These are phyloP conservation scores for Pissodes strobi DNA, from an alignment of 1,140 invertebrate genomes.

Conservation along the genomic window DNA sequence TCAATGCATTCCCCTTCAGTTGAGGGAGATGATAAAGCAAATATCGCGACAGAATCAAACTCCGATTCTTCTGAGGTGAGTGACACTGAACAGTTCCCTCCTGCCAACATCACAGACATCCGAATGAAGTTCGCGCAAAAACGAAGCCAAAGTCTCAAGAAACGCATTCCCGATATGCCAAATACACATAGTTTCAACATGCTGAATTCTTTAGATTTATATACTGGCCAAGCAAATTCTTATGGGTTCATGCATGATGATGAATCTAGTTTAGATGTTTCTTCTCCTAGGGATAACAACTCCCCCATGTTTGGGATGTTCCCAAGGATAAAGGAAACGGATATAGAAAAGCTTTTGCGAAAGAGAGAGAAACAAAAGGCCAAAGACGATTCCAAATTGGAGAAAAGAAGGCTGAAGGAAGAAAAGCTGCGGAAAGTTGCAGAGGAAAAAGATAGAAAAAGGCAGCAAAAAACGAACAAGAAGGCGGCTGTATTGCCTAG, in stretches of 20 bases:
- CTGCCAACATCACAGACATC: slow-evolving; percentile 40
- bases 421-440: slow-evolving; percentile 71
- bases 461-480: slow-evolving; percentile 65
- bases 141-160: slow-evolving; percentile 54
- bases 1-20: slow-evolving; percentile 58
- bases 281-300: slow-evolving; percentile 70
- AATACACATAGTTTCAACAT: slow-evolving; percentile 52
- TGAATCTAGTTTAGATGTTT: slow-evolving; percentile 70
- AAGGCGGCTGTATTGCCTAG: slow-evolving; percentile 59
- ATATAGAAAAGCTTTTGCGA: slow-evolving; percentile 64
- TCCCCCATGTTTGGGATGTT: slow-evolving; percentile 70
- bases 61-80: slow-evolving; percentile 62
- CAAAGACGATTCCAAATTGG: slow-evolving; percentile 78
- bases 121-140: slow-evolving; percentile 51
- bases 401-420: slow-evolving; percentile 75
- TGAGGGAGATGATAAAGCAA: slow-evolving; percentile 52
- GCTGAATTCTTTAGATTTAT: slow-evolving; percentile 52
- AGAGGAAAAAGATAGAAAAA: slow-evolving; percentile 76
- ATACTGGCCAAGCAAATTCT: slow-evolving; percentile 48
- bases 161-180: slow-evolving; percentile 52
- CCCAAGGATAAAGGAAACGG: slow-evolving; percentile 67
- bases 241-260: slow-evolving; percentile 65
- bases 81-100: slow-evolving; percentile 54
- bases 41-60: slow-evolving; percentile 56
- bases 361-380: slow-evolving; percentile 75